Percentiles rank a stretch among this genome's conserved stretches.
phyloP scores from a whole-genome alignment of 2,113 vertebrate species.

The Hemichromis elongatus region DNA sequence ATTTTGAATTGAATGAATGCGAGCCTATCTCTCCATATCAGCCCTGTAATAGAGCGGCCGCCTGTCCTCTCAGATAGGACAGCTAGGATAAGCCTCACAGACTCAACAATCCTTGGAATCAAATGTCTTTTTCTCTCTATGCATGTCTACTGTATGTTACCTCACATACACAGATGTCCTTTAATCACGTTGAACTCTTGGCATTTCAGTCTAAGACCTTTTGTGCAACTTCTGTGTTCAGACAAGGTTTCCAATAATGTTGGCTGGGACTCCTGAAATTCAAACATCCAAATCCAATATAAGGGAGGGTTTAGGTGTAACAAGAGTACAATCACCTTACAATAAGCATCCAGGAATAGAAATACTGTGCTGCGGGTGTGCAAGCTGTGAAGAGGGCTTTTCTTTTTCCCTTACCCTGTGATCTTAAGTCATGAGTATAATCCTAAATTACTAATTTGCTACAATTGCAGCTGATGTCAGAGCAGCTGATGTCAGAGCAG shows the following conservation, averaged over 20 bases:
- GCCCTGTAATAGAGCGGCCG: background rate
- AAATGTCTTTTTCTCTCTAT: background rate
- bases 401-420: background rate
- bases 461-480: background rate
- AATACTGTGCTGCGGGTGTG: background rate
- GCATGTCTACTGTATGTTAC: background rate
- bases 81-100: background rate
- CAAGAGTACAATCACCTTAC: background rate
- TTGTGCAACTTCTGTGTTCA: background rate
- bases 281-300: background rate
- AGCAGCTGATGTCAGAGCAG: background rate
- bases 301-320: background rate
- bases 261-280: background rate
- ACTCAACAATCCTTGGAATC: background rate
- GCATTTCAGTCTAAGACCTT: background rate
- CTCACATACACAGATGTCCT: background rate
- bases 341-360: background rate
- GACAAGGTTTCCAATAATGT: background rate
- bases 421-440: background rate
- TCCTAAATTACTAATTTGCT: background rate
- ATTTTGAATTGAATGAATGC: background rate
- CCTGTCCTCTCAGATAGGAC: background rate
- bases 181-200: background rate
- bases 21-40: background rate
- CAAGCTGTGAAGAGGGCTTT: background rate